Evolutionary conservation across 1,140 invertebrate genomes (phyloP).

Genomic region (Drosophila sp.): DNA sequence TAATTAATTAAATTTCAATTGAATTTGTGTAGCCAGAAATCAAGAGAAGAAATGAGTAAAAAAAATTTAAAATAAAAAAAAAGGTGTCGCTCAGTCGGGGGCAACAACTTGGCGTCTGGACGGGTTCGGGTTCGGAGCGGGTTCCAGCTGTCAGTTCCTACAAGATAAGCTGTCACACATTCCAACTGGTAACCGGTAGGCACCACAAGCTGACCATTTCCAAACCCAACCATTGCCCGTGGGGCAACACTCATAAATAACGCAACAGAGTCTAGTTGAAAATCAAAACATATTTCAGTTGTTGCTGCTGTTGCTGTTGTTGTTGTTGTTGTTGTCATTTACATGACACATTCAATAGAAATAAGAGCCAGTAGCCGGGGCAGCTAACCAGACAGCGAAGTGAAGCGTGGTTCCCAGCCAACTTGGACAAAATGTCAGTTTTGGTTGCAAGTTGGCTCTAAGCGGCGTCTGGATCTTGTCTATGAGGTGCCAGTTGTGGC

Average conservation of each 20-base stretch:
- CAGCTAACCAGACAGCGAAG: constrained; percentile 52
- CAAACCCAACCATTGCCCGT: constrained; percentile 20
- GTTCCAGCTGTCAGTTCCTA: constrained; percentile 78
- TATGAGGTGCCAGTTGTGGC: constrained; percentile 78
- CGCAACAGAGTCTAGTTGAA: constrained; percentile 71
- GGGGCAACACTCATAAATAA: constrained; percentile 56
- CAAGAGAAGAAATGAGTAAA: constrained; percentile 19
- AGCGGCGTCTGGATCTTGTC: constrained; percentile 57
- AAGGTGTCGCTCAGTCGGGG: constrained; percentile 69
- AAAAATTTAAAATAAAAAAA: constrained; percentile 31
- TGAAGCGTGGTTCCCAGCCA: constrained; percentile 32
- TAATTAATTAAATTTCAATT: constrained; percentile 84
- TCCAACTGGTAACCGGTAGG: constrained; percentile 57
- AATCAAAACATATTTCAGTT: constrained; percentile 75
- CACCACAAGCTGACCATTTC: constrained; percentile 20
- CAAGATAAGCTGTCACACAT: constrained; percentile 84
- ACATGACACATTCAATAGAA: constrained; percentile 81
- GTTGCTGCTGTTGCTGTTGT: constrained; percentile 26
- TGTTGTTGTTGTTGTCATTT: constrained; percentile 46
- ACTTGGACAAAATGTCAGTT: constrained; percentile 73
- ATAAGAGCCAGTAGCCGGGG: constrained; percentile 67
- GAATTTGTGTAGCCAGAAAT: constrained; percentile 73
- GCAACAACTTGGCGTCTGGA: constrained; percentile 23
- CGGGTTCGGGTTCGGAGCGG: constrained; percentile 51
- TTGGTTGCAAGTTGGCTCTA: constrained; percentile 38